phyloP scores from a whole-genome alignment of 2,797 vertebrate species.

The Potorous gilbertii region DNA sequence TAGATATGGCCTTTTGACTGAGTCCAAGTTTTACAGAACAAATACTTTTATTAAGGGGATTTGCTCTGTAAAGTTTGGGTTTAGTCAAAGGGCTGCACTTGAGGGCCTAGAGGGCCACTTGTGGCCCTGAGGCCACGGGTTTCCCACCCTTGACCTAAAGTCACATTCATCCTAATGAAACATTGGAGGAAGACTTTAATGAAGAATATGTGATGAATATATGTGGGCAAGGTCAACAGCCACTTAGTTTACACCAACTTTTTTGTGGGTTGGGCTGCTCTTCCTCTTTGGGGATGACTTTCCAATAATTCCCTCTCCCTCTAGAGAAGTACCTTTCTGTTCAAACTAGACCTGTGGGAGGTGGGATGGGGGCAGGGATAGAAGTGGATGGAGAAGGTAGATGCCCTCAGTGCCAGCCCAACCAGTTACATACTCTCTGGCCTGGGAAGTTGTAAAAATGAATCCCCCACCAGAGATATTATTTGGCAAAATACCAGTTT shows the following conservation, averaged over 20 bases:
- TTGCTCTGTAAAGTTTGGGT: too few species aligned
- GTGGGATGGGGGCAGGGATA: rapidly evolving
- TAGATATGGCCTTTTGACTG: too few species aligned
- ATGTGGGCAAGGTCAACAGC: not conserved
- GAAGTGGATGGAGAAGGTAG: too few species aligned
- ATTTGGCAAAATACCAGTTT: not conserved
- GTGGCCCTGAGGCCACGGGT: too few species aligned
- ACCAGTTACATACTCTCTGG: not conserved
- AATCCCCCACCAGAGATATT: not conserved
- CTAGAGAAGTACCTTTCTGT: not conserved
- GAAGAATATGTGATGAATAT: not conserved
- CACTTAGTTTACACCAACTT: not conserved
- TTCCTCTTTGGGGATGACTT: not conserved
- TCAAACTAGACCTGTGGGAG: not conserved
- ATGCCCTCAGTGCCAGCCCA: too few species aligned
- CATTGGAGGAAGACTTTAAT: not conserved
- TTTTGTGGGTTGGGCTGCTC: not conserved
- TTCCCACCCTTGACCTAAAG: not conserved
- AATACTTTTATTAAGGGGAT: too few species aligned
- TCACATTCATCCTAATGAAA: not conserved
- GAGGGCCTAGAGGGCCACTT: too few species aligned
- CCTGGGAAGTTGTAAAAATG: not conserved
- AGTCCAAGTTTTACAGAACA: too few species aligned
- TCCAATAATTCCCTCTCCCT: not conserved
- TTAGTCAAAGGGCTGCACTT: too few species aligned